Percentiles rank a stretch among this genome's conserved stretches.
phyloP scores from a whole-genome alignment of 23 tunicate genomes.

The Halocynthia aurantium region DNA sequence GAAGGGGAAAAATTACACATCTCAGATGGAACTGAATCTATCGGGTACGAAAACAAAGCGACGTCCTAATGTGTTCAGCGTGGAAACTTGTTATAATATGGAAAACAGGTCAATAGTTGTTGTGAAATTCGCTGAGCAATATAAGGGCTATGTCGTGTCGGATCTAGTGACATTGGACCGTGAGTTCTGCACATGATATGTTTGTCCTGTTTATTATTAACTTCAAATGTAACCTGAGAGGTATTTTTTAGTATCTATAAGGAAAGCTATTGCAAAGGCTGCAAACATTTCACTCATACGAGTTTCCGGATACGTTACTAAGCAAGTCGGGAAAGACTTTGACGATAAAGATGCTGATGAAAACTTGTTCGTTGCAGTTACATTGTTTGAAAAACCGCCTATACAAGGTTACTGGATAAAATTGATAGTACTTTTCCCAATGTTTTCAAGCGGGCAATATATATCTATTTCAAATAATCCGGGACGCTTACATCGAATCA shows the following conservation, averaged over 20 bases:
- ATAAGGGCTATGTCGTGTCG: too few relatives aligned
- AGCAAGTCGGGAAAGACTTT: conserved; percentile 8
- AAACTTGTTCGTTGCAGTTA: conserved; percentile 1
- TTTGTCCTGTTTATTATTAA: too few relatives aligned
- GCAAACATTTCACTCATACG: conserved; percentile 1
- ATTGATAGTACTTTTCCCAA: too few relatives aligned
- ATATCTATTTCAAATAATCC: too few relatives aligned
- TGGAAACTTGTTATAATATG: background rate
- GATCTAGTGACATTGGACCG: too few relatives aligned
- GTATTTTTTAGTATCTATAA: conserved; percentile 10
- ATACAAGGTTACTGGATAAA: conserved; percentile 2
- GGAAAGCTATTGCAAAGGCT: conserved; percentile 13
- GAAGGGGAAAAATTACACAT: too few relatives aligned
- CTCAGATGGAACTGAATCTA: too few relatives aligned
- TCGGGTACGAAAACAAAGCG: too few relatives aligned
- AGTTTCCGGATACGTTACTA: conserved; percentile 6
- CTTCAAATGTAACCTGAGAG: too few relatives aligned
- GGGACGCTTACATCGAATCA: too few relatives aligned
- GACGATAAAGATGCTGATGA: background rate
- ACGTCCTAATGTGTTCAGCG: background rate
- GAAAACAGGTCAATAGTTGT: background rate
- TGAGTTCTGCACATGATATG: too few relatives aligned
- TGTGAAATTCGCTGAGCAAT: conserved; percentile 10
- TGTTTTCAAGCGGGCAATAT: too few relatives aligned
- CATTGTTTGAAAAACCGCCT: conserved; percentile 5